These are phyloP conservation scores for Mythimna loreyi DNA, from an alignment of 2,888 invertebrate genomes.

Conservation along the genomic window DNA sequence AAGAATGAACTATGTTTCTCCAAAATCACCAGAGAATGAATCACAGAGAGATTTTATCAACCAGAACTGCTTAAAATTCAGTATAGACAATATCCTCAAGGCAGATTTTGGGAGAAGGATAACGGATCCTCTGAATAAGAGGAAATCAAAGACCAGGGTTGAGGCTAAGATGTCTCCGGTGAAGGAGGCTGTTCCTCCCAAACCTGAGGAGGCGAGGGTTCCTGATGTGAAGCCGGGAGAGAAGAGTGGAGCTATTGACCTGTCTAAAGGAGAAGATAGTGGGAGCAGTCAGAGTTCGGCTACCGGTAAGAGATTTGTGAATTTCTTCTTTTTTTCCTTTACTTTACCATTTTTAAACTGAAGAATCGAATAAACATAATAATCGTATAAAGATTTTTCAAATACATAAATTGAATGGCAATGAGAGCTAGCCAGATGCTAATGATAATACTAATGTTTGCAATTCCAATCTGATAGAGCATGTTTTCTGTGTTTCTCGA, in stretches of 20 bases:
- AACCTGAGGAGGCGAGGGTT: constrained; percentile 82
- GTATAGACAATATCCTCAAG: constrained; percentile 96
- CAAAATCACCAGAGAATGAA: constrained; percentile 84
- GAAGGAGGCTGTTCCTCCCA: constrained; percentile 76
- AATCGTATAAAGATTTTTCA: no score
- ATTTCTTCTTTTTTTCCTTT: no score
- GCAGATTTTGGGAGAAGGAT: constrained; percentile 95
- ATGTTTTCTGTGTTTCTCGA: no score
- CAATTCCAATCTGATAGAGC: no score
- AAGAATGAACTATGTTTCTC: constrained; percentile 73
- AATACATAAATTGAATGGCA: no score
- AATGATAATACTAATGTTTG: no score
- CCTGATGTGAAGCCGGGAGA: constrained; percentile 84
- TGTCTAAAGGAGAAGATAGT: constrained; percentile 86
- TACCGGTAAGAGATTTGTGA: constrained; percentile 83
- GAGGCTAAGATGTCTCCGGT: constrained; percentile 79
- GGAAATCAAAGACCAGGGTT: constrained; percentile 85
- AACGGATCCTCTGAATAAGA: constrained; percentile 92
- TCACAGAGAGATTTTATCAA: constrained; percentile 86
- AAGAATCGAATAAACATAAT: no score
- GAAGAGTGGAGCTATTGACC: constrained; percentile 84
- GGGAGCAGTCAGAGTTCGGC: constrained; percentile 85
- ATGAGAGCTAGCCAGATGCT: no score
- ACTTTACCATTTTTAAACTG: no score
- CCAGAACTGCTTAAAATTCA: constrained; percentile 93